Conservation (phyloP, 2,797 vertebrate genomes). For the Coracias cyanogaster region DNA sequence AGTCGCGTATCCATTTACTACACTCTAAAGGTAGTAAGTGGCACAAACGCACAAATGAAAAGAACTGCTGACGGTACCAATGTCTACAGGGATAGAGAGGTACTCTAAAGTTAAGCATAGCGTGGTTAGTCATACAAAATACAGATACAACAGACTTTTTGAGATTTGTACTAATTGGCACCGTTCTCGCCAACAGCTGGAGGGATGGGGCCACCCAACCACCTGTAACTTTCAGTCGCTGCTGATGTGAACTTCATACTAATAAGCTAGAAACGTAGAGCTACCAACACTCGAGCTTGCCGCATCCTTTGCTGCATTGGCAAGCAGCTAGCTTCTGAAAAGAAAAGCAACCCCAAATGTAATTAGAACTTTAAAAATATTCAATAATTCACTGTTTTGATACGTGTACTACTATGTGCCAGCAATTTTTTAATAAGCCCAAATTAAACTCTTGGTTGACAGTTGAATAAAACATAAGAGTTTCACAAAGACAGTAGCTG, state of each 20-base stretch:
- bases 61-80: not conserved
- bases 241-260: not conserved
- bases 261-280: not conserved
- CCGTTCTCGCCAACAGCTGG: not conserved
- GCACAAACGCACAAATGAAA: not conserved
- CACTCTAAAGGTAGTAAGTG: not conserved
- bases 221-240: not conserved
- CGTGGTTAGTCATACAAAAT: not conserved
- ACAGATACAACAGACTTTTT: not conserved
- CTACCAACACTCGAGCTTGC: not conserved
- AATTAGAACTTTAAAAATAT: constrained; percentile 53
- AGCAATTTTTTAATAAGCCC: constrained; percentile 49
- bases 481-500: constrained; percentile 36
- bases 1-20: not conserved
- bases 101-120: not conserved
- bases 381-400: constrained; percentile 50
- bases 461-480: constrained; percentile 35
- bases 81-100: not conserved
- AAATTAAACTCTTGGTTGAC: constrained; percentile 57
- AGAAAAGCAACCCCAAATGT: constrained; percentile 19
- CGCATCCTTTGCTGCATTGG: not conserved
- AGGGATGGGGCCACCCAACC: not conserved
- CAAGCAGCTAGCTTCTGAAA: not conserved
- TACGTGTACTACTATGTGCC: not conserved
- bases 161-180: not conserved